Base-by-base conservation (phyloP, 1,140 invertebrate genomes). In the Uloborus diversus region DNA sequence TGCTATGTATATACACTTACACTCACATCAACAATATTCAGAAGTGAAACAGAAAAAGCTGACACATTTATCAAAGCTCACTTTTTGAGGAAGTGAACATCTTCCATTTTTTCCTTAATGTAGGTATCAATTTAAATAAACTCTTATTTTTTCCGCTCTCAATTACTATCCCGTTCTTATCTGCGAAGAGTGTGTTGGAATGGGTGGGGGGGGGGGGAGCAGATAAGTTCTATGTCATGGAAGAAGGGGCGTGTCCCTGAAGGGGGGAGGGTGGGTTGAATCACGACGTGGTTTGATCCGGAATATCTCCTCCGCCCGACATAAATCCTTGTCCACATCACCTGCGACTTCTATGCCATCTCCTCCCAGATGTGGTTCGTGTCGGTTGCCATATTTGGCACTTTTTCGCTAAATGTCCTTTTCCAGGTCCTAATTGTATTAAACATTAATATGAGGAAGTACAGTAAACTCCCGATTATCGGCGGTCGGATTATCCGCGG, bases 221-320 rank as follows among this genome's bases (percentile, higher is more conserved):
- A 7, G 42, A 42, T 30, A 35, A 23, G 59, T 27, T 28, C 23
- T 33, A 33, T 32, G 66, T 56, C 37, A 49, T 30, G 11, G 49
- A 35, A 33, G 28, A 35, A 57, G 35, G 71, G 37, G 71, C 57
- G 57, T 57, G 62, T 37, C 64, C 71, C 5, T 25, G 14, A 14
- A n/a, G 30, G 32, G 33, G 35, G 53, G n/a, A 57, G 56, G 70
- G 70, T 49, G 71, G 71, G 42, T 35, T 27, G 59, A 51, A 53
- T 75, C 71, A 75, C 71, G 71, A 75, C 64, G 57, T 75, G 57
- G 71, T 75, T 53, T 75, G 71, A 75, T 75, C 71, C 71, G 57
- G 71, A 59, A 75, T 75, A 49, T 75, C 57, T 75, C 37, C 71
- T 64, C 71, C 59, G 71, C 71, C 71, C 71, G 71, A 51, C 32